phyloP scores from a whole-genome alignment of 2,113 vertebrate species.

The Heteronetta atricapilla region DNA sequence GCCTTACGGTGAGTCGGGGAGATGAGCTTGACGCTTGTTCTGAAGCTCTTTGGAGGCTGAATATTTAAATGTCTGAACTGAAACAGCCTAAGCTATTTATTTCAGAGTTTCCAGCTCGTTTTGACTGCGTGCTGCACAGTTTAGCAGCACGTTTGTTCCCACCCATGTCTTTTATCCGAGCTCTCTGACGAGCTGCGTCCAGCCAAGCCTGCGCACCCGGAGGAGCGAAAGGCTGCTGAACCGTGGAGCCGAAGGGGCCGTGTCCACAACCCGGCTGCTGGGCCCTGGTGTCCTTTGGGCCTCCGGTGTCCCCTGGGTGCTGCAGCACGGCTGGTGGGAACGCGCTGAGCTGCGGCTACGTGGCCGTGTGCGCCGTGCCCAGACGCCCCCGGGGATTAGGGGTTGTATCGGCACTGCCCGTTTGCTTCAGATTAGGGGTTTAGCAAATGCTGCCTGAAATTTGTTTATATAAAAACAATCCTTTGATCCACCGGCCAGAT shows the following conservation, averaged over 20 bases:
- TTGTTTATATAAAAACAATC: slow-evolving; percentile 72
- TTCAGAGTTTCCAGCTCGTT: background rate
- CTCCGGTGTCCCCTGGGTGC: fast-evolving
- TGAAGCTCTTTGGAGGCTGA: background rate
- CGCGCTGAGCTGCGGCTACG: fast-evolving
- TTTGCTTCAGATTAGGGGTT: slow-evolving; percentile 47
- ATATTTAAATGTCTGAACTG: fast-evolving
- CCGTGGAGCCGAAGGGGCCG: background rate
- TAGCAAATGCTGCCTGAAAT: slow-evolving; percentile 15
- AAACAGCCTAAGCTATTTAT: background rate
- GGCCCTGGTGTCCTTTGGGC: background rate
- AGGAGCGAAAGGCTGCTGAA: fast-evolving
- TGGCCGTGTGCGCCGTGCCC: fast-evolving
- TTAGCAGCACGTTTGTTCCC: fast-evolving
- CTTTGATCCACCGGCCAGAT: slow-evolving; percentile 61
- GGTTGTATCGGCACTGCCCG: background rate
- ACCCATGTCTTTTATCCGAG: fast-evolving
- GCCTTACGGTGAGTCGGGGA: background rate
- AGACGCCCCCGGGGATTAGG: background rate
- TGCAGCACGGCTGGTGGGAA: fast-evolving
- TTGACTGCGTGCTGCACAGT: fast-evolving
- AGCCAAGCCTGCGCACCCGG: fast-evolving
- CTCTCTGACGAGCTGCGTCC: fast-evolving
- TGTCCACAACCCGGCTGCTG: background rate
- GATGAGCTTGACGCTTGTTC: background rate